These are phyloP conservation scores for Iguana delicatissima DNA, from an alignment of 2,797 vertebrate genomes.

Conservation along the genomic window DNA sequence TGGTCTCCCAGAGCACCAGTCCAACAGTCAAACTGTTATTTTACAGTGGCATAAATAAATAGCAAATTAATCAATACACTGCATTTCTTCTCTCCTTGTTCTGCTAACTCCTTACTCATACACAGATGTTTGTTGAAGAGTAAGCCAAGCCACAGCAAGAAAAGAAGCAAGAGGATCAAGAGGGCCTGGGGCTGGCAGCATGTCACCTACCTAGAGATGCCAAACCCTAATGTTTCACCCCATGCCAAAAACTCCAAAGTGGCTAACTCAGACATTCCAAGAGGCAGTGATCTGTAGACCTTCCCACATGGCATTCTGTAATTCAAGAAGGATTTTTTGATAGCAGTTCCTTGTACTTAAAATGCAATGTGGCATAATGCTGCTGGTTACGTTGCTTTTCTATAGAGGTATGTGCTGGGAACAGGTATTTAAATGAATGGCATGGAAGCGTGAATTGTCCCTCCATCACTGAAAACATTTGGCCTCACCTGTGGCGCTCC, in stretches of 20 bases:
- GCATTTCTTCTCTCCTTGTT: not conserved
- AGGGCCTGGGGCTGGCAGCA: too few species aligned
- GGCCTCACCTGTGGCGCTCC: not conserved
- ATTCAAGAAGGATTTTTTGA: not conserved
- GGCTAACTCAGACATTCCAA: not conserved
- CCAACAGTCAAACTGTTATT: too few species aligned
- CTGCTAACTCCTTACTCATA: not conserved
- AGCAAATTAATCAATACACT: too few species aligned
- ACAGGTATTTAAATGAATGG: not conserved
- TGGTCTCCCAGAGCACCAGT: too few species aligned
- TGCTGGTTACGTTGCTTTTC: not conserved
- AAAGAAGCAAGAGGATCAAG: too few species aligned
- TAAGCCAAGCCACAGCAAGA: too few species aligned
- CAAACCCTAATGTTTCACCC: not conserved
- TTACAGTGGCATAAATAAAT: too few species aligned
- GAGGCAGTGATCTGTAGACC: not conserved
- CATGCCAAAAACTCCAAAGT: not conserved
- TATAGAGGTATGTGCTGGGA: too few species aligned
- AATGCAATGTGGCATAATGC: not conserved
- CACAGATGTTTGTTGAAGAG: not conserved
- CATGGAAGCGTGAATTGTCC: not conserved
- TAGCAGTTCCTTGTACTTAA: not conserved
- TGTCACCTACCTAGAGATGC: not conserved
- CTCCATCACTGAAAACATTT: not conserved
- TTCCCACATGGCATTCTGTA: not conserved